Conservation (phyloP, 2,888 invertebrate genomes). For the Acrobasis repandana region DNA sequence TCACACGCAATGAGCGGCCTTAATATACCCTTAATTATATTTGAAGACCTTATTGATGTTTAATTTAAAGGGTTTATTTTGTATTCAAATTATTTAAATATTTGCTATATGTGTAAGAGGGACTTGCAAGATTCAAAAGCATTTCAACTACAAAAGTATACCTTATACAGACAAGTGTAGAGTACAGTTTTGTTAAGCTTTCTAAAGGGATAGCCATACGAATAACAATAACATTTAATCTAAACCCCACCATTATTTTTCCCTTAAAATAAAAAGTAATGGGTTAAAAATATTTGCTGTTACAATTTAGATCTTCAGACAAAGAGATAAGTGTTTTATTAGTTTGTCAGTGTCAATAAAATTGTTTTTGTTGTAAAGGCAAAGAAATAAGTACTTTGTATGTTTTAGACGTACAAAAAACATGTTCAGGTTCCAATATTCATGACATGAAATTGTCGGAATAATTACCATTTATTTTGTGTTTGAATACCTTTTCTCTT, state of each 20-base stretch:
- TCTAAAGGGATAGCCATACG: conserved; percentile 44
- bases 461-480: neutral
- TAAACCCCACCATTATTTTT: conserved; percentile 57
- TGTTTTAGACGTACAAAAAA: conserved; percentile 14
- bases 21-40: neutral
- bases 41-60: conserved; percentile 1
- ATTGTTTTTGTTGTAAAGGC: conserved; percentile 21
- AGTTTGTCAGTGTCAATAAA: conserved; percentile 3
- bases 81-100: neutral
- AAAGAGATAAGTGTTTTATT: conserved; percentile 39
- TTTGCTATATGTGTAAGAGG: neutral
- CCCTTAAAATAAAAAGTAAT: conserved; percentile 65
- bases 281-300: conserved; percentile 37
- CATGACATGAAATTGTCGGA: conserved; percentile 12
- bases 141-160: neutral
- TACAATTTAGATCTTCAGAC: conserved; percentile 37
- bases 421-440: conserved; percentile 19
- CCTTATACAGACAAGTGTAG: neutral
- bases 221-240: conserved; percentile 54
- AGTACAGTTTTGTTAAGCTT: conserved; percentile 33
- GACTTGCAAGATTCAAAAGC: neutral
- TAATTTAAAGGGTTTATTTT: neutral
- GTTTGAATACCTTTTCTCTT: neutral
- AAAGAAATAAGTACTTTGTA: conserved; percentile 16
- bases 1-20: neutral